These are phyloP conservation scores for Bimastos eiseni DNA, from an alignment of 2,888 invertebrate genomes.

Conservation along the genomic window DNA sequence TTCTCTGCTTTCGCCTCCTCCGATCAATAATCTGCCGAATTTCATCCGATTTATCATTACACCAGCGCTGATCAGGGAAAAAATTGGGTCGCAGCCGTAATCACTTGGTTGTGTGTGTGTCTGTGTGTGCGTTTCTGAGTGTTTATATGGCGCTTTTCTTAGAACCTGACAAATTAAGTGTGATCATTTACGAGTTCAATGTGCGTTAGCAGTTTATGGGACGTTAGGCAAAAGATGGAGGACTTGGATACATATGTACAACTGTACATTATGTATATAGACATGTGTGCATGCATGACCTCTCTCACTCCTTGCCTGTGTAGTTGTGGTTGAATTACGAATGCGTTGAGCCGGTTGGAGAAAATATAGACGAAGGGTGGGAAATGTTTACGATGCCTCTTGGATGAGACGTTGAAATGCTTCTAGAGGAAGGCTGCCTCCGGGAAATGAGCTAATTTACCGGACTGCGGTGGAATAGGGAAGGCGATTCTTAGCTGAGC, in stretches of 20 bases:
- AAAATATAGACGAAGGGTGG: neutral
- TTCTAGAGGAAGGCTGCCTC: neutral
- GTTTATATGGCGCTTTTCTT: neutral
- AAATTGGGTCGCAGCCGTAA: neutral
- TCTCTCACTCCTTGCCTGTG: neutral
- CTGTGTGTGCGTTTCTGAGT: neutral
- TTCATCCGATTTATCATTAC: neutral
- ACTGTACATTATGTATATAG: no score
- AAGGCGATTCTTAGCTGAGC: neutral
- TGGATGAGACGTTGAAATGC: neutral
- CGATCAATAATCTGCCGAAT: neutral
- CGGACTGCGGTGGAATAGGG: neutral
- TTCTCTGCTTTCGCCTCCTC: neutral
- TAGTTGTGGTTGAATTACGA: neutral
- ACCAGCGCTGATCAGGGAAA: neutral
- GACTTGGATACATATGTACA: no score
- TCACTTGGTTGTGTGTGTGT: neutral
- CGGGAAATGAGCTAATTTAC: conserved; percentile 13
- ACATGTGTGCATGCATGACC: neutral
- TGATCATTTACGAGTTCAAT: neutral
- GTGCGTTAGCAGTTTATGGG: no score
- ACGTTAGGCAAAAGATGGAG: no score
- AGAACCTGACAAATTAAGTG: neutral
- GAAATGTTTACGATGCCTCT: neutral
- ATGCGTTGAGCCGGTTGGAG: neutral